Conservation (phyloP, 1,140 invertebrate species). For the Drosophila jambulina region DNA sequence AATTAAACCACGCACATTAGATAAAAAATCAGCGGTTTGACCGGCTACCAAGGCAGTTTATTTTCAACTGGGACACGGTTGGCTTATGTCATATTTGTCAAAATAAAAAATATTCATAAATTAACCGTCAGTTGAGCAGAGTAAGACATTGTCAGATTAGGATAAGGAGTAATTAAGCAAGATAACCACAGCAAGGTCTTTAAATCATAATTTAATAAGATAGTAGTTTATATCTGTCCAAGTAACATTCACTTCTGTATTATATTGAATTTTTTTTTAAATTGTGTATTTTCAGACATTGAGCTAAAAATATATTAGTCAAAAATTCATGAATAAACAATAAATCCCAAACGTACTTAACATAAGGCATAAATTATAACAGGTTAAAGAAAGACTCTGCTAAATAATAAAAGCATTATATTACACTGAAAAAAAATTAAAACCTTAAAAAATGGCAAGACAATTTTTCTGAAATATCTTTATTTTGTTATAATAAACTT, state of each 20-base stretch:
- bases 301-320: not conserved
- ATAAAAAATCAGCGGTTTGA: conserved; percentile 34
- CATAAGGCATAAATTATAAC: not conserved
- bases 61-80: conserved; percentile 30
- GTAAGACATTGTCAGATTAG: conserved; percentile 8
- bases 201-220: conserved; percentile 2
- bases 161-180: conserved; percentile 18
- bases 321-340: not conserved
- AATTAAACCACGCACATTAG: conserved; percentile 46
- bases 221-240: not conserved
- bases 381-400: not conserved
- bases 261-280: not conserved
- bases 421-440: no score
- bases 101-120: conserved; percentile 29
- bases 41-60: conserved; percentile 17
- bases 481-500: no score
- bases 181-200: conserved; percentile 14
- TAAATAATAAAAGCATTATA: not conserved
- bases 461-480: no score
- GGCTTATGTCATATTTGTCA: conserved; percentile 31
- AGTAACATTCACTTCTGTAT: not conserved
- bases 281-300: not conserved
- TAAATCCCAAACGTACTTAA: not conserved
- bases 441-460: no score
- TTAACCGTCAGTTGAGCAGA: not conserved